Percentiles rank a stretch among this genome's conserved stretches.
Conservation (phyloP, 2,113 vertebrate genomes). For the Kryptolebias marmoratus region DNA sequence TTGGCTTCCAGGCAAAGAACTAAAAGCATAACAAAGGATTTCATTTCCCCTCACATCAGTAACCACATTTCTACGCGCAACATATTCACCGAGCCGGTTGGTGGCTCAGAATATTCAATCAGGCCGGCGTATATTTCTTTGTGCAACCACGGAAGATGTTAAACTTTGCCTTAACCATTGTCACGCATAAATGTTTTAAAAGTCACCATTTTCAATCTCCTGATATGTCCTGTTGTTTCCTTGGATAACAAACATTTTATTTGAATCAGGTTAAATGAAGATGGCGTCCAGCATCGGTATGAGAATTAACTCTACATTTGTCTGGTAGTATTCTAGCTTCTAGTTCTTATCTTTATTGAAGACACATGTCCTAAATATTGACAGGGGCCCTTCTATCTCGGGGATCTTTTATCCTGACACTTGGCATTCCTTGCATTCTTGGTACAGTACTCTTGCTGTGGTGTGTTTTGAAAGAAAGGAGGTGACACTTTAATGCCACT, state of each 20-base stretch:
- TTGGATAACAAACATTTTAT: background rate
- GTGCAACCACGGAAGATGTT: constrained; percentile 5
- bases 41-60: constrained; percentile 33
- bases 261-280: constrained; percentile 12
- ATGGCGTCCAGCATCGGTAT: constrained; percentile 13
- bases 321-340: background rate
- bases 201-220: background rate
- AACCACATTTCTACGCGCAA: constrained; percentile 45
- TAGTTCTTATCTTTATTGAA: constrained; percentile 11
- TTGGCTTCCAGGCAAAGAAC: constrained; percentile 27
- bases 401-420: constrained; percentile 26
- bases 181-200: too few species aligned
- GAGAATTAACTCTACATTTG: background rate
- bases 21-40: constrained; percentile 66
- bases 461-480: constrained; percentile 43
- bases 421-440: constrained; percentile 58
- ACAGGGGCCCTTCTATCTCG: background rate
- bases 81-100: background rate
- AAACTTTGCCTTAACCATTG: background rate
- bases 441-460: constrained; percentile 13
- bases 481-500: constrained; percentile 24
- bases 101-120: background rate
- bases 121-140: constrained; percentile 5
- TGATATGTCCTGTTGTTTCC: constrained; percentile 1
- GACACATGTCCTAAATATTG: background rate